Percentiles rank a stretch among this genome's conserved stretches.
Conservation (phyloP, 2,113 vertebrate genomes). For the Alexandromys fortis region DNA sequence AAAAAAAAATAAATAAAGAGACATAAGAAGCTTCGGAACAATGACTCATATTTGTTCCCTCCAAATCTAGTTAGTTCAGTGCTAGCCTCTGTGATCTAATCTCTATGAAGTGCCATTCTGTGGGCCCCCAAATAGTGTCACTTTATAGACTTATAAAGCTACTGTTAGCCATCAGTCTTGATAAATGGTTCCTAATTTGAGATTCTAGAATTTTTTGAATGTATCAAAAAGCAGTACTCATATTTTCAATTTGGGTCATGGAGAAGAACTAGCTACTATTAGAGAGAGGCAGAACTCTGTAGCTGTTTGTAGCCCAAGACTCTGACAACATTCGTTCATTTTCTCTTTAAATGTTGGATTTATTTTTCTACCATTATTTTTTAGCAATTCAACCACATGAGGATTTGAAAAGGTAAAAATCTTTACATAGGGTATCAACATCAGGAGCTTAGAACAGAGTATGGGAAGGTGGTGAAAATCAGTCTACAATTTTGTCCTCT, state of each 20-base stretch:
- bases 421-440: not conserved
- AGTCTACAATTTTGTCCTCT: not conserved
- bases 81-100: not conserved
- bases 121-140: not conserved
- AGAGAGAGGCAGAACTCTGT: not conserved
- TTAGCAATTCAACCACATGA: not conserved
- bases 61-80: not conserved
- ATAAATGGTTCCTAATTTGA: not conserved
- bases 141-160: not conserved
- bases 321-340: not conserved
- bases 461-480: not conserved
- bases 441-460: not conserved
- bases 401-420: constrained; percentile 25
- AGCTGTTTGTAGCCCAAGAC: not conserved
- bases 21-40: not conserved
- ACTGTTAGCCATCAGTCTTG: not conserved
- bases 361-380: not conserved
- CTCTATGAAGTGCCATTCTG: not conserved
- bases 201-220: not conserved
- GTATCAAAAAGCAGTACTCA: not conserved
- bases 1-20: not conserved
- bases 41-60: not conserved
- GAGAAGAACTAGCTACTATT: not conserved
- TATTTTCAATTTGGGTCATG: not conserved
- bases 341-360: not conserved